These are phyloP conservation scores for Polymixis flavicincta DNA, from an alignment of 2,888 invertebrate species.

Conservation along the genomic window DNA sequence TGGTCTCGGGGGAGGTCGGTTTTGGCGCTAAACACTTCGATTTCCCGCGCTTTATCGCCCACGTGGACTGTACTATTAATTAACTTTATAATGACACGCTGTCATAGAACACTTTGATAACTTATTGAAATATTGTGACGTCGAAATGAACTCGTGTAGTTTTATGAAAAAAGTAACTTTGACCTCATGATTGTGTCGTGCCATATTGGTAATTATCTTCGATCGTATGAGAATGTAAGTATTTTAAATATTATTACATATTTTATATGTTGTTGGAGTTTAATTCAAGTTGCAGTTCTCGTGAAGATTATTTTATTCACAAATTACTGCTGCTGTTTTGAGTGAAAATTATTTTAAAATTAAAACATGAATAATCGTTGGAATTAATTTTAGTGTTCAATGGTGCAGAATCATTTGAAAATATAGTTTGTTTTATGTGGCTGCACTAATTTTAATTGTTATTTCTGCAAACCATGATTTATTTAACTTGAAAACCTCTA, in stretches of 20 bases:
- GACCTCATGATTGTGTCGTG: constrained; percentile 85
- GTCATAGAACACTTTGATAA: constrained; percentile 68
- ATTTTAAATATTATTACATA: constrained; percentile 40
- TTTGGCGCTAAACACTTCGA: constrained; percentile 82
- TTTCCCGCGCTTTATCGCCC: constrained; percentile 81
- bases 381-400: constrained; percentile 25
- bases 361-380: background rate
- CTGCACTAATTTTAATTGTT: constrained; percentile 11
- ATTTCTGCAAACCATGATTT: constrained; percentile 5
- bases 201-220: constrained; percentile 76
- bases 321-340: background rate
- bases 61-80: constrained; percentile 77
- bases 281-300: background rate
- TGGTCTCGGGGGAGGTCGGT: constrained; percentile 78
- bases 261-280: background rate
- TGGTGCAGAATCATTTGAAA: constrained; percentile 37
- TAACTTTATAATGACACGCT: constrained; percentile 70
- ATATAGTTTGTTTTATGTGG: constrained; percentile 17
- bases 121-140: constrained; percentile 69
- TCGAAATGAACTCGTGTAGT: constrained; percentile 72
- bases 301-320: background rate
- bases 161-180: constrained; percentile 70
- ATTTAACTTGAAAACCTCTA: background rate
- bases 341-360: constrained; percentile 7
- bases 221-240: constrained; percentile 84